Base-by-base conservation (phyloP, 1,140 invertebrate species). In the Myzus persicae region DNA sequence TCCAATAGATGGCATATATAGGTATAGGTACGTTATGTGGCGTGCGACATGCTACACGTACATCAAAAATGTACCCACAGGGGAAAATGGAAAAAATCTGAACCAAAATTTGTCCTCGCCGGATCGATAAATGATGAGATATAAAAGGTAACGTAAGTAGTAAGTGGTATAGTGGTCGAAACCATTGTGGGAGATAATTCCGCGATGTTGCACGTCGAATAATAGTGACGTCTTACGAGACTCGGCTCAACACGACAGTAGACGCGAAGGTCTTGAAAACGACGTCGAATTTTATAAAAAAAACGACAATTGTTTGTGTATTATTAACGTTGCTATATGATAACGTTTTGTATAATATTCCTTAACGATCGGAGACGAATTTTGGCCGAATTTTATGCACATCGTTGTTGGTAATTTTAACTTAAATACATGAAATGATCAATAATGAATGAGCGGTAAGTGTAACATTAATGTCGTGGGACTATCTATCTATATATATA, bases 1-100 rank as follows among this genome's bases (percentile, higher is more conserved):
- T 94, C 54, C 54, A 90, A 76, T n/a, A 42, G 87, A 90, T 90
- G 88, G 82, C 84, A 42, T 87, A n/a, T 44, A 46, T 42, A 82
- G 6, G 20, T 82, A n/a, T n/a, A 36, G 81, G 38, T 44, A 46
- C 4, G 42, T n/a, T 87, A 87, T 26, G n/a, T 46, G 14, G 82
- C 36, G 51, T 90, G 46, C 48, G 36, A 42, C 88, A 87, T 90
- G 88, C 46, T 90, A 38, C 51, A 24, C 88, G 88, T 26, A 26
- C 31, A 48, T 89, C 44, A 51, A 46, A n/a, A 36, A 46, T 6
- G 14, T 31, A 40, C 42, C 40, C 40, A 40, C 82, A 2, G 36
- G 84, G 26, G 1, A 2, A 38, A 44, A 46, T n/a, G 31, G 11
- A 46, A n/a, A 87, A 87, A 46, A 87, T 46, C 14, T n/a, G 18